Evolutionary conservation across 37 sponge, comb jelly and placozoan species (phyloP).

Genomic region (Bolinopsis microptera): DNA sequence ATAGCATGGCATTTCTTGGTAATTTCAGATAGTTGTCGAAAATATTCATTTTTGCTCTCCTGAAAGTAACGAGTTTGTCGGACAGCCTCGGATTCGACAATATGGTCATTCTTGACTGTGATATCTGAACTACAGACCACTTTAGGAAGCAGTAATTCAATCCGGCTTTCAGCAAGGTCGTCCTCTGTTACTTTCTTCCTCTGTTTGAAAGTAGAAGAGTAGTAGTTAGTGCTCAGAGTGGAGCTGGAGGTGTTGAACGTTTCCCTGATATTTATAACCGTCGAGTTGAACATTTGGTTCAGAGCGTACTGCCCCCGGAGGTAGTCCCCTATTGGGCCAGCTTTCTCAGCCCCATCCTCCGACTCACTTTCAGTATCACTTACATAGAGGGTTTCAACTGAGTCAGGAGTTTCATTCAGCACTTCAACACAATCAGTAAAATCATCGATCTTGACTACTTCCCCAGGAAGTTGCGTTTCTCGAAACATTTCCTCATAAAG

Average conservation of each 20-base stretch:
- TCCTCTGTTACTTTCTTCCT: conserved; percentile 18
- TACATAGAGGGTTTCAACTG: conserved; percentile 51
- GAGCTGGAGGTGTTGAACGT: background rate
- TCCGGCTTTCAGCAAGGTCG: background rate
- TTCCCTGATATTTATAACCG: background rate
- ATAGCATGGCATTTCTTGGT: background rate
- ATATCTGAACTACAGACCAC: background rate
- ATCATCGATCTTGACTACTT: too few species aligned
- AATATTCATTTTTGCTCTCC: conserved; percentile 1
- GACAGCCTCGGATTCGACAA: background rate
- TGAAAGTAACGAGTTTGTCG: background rate
- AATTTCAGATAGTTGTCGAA: background rate
- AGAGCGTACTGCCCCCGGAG: conserved; percentile 38
- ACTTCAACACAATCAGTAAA: conserved; percentile 7
- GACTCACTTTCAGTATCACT: conserved; percentile 40
- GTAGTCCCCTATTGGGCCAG: conserved; percentile 11
- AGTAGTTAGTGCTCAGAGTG: background rate
- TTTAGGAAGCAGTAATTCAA: background rate
- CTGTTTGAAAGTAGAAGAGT: background rate
- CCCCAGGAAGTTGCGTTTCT: background rate
- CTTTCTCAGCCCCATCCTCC: background rate
- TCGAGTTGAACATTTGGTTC: conserved; percentile 7
- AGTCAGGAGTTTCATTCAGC: conserved; percentile 11
- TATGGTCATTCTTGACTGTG: background rate
- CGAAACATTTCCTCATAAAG: conserved; percentile 45